Evolutionary conservation across 2,113 vertebrate species (phyloP).

Genomic region (Phalacrocorax aristotelis): DNA sequence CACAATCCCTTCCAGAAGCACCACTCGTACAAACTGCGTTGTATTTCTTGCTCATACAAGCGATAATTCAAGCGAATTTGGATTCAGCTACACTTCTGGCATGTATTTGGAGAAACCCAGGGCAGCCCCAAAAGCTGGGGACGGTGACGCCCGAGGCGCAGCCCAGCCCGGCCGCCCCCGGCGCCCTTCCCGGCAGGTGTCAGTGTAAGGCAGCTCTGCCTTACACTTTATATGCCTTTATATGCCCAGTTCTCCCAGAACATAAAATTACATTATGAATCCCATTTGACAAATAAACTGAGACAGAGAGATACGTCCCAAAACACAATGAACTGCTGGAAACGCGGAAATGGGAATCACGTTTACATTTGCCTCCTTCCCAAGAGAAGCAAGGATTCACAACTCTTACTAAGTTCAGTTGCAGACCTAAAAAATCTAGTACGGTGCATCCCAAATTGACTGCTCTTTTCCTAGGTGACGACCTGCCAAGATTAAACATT

Average conservation of each 20-base stretch:
- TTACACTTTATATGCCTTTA: no score
- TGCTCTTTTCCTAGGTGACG: background rate
- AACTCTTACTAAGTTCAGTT: background rate
- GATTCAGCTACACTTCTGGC: no score
- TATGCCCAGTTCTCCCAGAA: background rate
- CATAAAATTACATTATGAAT: background rate
- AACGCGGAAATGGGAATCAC: background rate
- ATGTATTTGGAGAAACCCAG: background rate
- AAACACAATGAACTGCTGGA: background rate
- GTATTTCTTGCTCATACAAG: background rate
- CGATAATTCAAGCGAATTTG: background rate
- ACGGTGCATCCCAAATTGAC: background rate
- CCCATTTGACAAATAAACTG: background rate
- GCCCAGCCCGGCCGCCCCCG: background rate
- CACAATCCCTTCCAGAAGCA: background rate
- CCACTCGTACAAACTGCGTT: background rate
- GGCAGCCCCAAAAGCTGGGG: background rate
- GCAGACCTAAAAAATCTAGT: background rate
- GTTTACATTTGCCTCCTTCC: background rate
- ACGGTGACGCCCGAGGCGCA: background rate
- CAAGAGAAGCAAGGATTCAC: background rate
- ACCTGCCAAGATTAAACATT: background rate
- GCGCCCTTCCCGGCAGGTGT: conserved; percentile 48
- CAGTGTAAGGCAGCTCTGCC: conserved; percentile 23
- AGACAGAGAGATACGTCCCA: background rate